Base-by-base conservation (phyloP, 2,888 invertebrate genomes). In the Oxyteleia sp. region DNA sequence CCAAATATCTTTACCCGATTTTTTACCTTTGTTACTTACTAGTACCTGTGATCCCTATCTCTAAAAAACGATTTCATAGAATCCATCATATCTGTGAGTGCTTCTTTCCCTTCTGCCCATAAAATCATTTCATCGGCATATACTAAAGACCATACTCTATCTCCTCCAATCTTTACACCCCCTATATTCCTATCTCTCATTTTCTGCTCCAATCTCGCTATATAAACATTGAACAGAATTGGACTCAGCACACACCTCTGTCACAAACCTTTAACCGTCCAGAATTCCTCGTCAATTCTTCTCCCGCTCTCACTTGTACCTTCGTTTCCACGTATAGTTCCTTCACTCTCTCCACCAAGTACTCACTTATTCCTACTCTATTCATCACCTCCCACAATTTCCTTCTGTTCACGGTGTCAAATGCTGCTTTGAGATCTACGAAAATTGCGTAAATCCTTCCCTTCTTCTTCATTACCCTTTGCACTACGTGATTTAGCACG, bases 241-340 rank as follows among this genome's bases (percentile, higher is more conserved):
- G 84, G 82, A 29, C 82, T 86, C 29, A 87, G 20, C 5, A 76
- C 63, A 68, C 84, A 85, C 0, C 84, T 82, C 29, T 86, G 84
- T 45, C 81, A 76, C 10, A 85, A 49, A 3, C 84, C 78, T 68
- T 66, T 74, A 5, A 23, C 32, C 8, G 32, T 32, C 32, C 32
- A 8, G 32, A 32, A 32, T 32, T 32, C 32, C 8, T 32, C 32
- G 32, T 7, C 32, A 32, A 32, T 7, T 32, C 32, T 1, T 32
- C 8, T 32, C 10, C 32, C 32, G 8, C 10, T 32, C 8, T 32
- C 32, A 32, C 32, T 32, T 32, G 32, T 32, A 32, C 8, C 32
- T 32, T 32, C 32, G 32, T 32, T 32, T 32, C 32, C 32, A 1
- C 4, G 32, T 32, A 32, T 8, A 32, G 32, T 8, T 32, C 32